Evolutionary conservation across 2,113 vertebrate species (phyloP), one percentile per base, ranked within the genome.

Genomic region (Charadrius vociferus): DNA sequence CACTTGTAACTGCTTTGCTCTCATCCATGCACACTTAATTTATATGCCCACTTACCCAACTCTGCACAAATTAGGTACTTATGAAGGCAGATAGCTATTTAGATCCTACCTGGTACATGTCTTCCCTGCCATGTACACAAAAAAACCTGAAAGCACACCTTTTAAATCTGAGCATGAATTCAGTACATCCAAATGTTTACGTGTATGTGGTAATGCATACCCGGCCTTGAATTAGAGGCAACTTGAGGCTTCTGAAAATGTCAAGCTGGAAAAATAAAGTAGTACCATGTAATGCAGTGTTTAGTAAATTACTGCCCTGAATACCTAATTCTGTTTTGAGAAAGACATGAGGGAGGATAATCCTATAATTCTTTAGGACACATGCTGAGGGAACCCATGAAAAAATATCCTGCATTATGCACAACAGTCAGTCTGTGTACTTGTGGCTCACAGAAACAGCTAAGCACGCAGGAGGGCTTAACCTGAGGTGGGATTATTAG

Each of bases 311-410:
- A 95, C 87, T 94, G 53, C 71, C 55, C 67, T 91, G 71, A 85
- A 95, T 83, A 63, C 23, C 55, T 96, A 91, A 96, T 90, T 91
- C 78, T 63, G 58, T 78, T 95, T 86, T 81, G 88, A 93, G 93
- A 90, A 47, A 95, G 86, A 94, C 87, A 87, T 26, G 70, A 91
- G n/a, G 84, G 79, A 88, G 87, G 79, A 93, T 96, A 96, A 97
- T 94, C 89, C 78, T 86, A 0, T 92, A 97, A 97, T 96, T 97
- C 89, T 73, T 90, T 43, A 94, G 70, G 84, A 93, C 81, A 67
- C 89, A 74, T 13, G 75, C 91, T 78, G 94, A 81, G 89, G 39
- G 67, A 95, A 92, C 45, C 53, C 67, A 29, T 29, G 79, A 73
- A 90, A 91, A 94, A 90, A 81, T 34, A 94, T 8, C 72, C 59